A percentile compares a stretch with the other conserved stretches of the same genome.
These are phyloP conservation scores for Neodon shergylaensis DNA, from an alignment of 2,113 vertebrate genomes.

Conservation along the genomic window DNA sequence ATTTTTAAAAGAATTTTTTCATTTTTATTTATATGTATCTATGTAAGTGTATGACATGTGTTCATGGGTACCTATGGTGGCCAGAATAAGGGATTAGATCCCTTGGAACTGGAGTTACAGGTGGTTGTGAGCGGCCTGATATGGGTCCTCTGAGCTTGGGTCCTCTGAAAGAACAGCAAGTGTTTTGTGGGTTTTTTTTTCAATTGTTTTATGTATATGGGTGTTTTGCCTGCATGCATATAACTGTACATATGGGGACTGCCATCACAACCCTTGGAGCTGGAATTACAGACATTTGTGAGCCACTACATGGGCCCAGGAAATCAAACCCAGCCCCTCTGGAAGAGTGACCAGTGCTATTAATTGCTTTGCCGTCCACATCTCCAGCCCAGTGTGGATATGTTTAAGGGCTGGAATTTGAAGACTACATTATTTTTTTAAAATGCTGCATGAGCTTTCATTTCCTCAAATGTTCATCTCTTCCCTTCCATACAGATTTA, in stretches of 20 bases:
- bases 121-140: background rate
- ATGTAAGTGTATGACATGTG: background rate
- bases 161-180: background rate
- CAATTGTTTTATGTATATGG: background rate
- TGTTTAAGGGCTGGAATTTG: conserved; percentile 23
- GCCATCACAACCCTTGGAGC: background rate
- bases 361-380: background rate
- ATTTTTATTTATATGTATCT: background rate
- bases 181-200: background rate
- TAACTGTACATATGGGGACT: background rate
- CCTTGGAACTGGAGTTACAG: background rate
- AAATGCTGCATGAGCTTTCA: background rate
- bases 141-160: background rate
- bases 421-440: conserved; percentile 12
- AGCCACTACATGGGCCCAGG: background rate
- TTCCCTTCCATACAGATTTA: conserved; percentile 8
- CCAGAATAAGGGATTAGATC: background rate
- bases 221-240: background rate
- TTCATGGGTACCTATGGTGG: background rate
- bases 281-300: background rate
- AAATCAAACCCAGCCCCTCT: background rate
- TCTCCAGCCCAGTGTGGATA: background rate
- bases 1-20: background rate
- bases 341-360: background rate
- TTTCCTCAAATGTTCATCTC: background rate